A percentile compares a stretch with the other conserved stretches of the same genome.
Conservation (phyloP, 1,140 invertebrate genomes). For the Saccostrea glomerata region DNA sequence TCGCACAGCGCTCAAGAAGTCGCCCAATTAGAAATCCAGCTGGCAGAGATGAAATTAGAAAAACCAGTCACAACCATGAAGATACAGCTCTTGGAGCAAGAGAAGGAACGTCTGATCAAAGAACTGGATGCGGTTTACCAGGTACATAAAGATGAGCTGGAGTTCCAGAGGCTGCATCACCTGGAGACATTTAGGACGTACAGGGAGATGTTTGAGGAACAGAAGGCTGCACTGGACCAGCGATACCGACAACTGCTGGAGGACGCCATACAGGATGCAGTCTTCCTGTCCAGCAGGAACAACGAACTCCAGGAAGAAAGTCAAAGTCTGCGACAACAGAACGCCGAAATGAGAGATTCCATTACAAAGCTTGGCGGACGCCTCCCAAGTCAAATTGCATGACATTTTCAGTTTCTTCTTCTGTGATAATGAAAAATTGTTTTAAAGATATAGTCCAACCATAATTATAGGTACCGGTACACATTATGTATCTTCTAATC, state of each 20-base stretch:
- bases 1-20: slow-evolving; percentile 69
- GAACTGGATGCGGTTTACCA: slow-evolving; percentile 72
- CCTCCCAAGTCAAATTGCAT: slow-evolving; percentile 55
- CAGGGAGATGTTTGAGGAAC: slow-evolving; percentile 76
- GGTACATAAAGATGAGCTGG: slow-evolving; percentile 74
- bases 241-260: slow-evolving; percentile 73
- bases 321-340: slow-evolving; percentile 65
- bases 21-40: slow-evolving; percentile 67
- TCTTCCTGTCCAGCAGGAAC: slow-evolving; percentile 74
- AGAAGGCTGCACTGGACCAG: slow-evolving; percentile 75
- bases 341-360: slow-evolving; percentile 71
- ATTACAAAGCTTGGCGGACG: slow-evolving; percentile 71
- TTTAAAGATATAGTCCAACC: too few relatives aligned
- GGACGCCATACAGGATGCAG: slow-evolving; percentile 75
- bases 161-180: slow-evolving; percentile 75
- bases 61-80: slow-evolving; percentile 72
- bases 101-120: slow-evolving; percentile 67
- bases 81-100: slow-evolving; percentile 71
- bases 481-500: not conserved
- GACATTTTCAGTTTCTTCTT: not conserved
- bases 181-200: slow-evolving; percentile 76
- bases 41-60: slow-evolving; percentile 72
- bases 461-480: not conserved
- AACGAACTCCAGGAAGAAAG: slow-evolving; percentile 72
- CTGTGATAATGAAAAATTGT: not conserved